Percentiles rank a stretch among this genome's conserved stretches.
phyloP scores from a whole-genome alignment of 2,888 invertebrate species.

The Tetropium fuscum region DNA sequence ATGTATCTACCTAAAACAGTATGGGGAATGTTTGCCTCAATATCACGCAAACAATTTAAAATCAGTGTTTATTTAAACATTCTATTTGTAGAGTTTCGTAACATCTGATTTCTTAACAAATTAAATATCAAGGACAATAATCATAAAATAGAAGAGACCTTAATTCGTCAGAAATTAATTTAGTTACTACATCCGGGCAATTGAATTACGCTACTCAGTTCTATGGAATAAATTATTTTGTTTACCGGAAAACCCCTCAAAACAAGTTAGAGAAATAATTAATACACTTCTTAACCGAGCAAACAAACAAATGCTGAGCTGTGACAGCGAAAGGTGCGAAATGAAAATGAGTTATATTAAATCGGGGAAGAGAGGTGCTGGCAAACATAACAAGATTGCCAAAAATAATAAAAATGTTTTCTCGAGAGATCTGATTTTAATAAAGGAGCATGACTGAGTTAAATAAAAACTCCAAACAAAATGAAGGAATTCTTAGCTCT shows the following conservation, averaged over 20 bases:
- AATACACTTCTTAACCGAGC: constrained; percentile 10
- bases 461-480: constrained; percentile 19
- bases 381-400: constrained; percentile 7
- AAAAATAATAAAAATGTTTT: constrained; percentile 23
- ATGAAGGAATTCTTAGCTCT: constrained; percentile 16
- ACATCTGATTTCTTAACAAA: no score
- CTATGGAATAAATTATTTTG: constrained; percentile 11
- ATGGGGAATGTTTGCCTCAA: no score
- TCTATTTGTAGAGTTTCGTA: no score
- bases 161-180: no score
- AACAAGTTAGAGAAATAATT: constrained; percentile 16
- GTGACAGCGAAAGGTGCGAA: constrained; percentile 10
- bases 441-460: constrained; percentile 12
- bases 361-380: constrained; percentile 8
- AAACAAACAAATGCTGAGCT: neutral
- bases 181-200: no score
- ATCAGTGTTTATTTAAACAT: no score
- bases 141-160: no score
- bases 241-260: constrained; percentile 5
- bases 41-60: no score
- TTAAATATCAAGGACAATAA: no score
- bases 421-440: constrained; percentile 21
- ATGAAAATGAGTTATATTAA: constrained; percentile 16
- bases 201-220: no score
- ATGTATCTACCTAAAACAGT: no score